A percentile compares a stretch with the other conserved stretches of the same genome.
phyloP scores from a whole-genome alignment of 2,888 invertebrate species.

The Mantis religiosa region DNA sequence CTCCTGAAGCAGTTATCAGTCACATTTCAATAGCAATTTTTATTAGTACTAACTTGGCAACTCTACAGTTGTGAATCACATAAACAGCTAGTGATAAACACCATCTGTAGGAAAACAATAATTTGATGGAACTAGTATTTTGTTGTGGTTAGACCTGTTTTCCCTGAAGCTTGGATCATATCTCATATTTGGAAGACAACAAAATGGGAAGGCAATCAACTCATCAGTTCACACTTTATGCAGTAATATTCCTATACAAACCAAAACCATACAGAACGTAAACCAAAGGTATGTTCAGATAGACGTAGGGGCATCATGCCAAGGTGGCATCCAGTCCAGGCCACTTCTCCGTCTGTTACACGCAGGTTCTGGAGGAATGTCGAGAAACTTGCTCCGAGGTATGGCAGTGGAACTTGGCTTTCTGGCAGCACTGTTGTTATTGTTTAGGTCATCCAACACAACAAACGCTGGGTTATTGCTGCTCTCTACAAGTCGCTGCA shows the following conservation, averaged over 20 bases:
- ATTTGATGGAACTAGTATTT: too few species aligned
- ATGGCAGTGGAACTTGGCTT: conserved; percentile 24
- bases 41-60: too few species aligned
- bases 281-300: background rate
- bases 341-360: conserved; percentile 38
- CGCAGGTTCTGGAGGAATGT: conserved; percentile 42
- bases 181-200: background rate
- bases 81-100: too few species aligned
- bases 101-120: too few species aligned
- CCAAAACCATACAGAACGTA: too few species aligned
- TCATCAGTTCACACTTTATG: background rate
- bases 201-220: too few species aligned
- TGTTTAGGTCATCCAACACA: conserved; percentile 26
- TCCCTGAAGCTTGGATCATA: too few species aligned
- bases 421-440: conserved; percentile 30
- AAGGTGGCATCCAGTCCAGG: conserved; percentile 48
- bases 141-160: too few species aligned
- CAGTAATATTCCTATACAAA: too few species aligned
- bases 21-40: too few species aligned
- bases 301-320: conserved; percentile 41
- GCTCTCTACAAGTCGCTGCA: background rate
- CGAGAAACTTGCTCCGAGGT: conserved; percentile 30
- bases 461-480: conserved; percentile 18
- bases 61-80: too few species aligned
- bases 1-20: too few species aligned